Evolutionary conservation across 1,140 invertebrate genomes (phyloP), one percentile per base, ranked within the genome.

Genomic region (Drosophila ambigua): DNA sequence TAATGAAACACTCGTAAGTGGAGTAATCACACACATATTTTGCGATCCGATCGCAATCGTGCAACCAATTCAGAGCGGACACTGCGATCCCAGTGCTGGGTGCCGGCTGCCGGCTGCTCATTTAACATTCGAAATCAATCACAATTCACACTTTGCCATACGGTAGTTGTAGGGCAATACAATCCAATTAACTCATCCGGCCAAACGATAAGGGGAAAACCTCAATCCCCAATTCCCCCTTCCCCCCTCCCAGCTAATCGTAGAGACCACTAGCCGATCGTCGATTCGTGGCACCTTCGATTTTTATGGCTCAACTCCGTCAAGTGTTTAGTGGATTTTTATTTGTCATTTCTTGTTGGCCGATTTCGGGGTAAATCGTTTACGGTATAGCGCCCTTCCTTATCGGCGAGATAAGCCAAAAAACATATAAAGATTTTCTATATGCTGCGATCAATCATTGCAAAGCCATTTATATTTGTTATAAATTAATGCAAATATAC

Each of bases 401-500:
- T 58, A 69, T 69, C 65, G 52, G 9, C 24, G 51, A 58, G 68
- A 68, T 65, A 79, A 75, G 64, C 59, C 23, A 28, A 45, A 41
- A 64, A 55, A 24, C 23, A 24, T 24, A 44, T 57, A 57, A 60
- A 57, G 15, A 51, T 69, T 66, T 77, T 68, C 23, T 43, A 50
- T 15, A 44, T 45, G 52, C 51, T 57, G 44, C 81, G 58, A 87
- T 85, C 78, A 65, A 78, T 85, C 82, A 87, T 85, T 45, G 62
- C 65, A 68, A 72, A 62, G 65, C 52, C 69, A 53, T 87, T 85
- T 87, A 85, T 85, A 65, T 68, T 61, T 60, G 82, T 51, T 51
- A 87, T 85, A 87, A 87, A 87, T 87, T 76, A 82, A 72, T 68
- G 69, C 45, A 73, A 87, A 85, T 87, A 69, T 85, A 85, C 61